These are phyloP conservation scores for Trichacis sp. DNA, from an alignment of 2,888 invertebrate genomes.

Conservation along the genomic window DNA sequence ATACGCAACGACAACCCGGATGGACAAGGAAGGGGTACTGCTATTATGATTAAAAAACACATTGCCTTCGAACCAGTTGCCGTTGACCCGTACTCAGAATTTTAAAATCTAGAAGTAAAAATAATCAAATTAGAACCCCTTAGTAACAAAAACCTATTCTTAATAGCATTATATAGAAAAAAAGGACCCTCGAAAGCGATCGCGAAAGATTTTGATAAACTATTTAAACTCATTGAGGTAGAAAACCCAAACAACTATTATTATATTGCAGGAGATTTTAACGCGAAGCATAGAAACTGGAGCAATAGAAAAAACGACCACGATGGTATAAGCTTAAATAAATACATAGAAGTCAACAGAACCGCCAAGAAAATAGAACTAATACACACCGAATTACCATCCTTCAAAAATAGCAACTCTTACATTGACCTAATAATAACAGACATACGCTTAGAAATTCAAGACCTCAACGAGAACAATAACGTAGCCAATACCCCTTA, in stretches of 20 bases:
- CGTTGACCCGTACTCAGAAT: too few species aligned
- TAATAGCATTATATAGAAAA: neutral
- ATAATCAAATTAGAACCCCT: constrained; percentile 25
- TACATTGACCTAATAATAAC: constrained; percentile 24
- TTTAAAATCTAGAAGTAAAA: constrained; percentile 21
- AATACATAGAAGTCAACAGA: constrained; percentile 16
- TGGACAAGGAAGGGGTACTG: constrained; percentile 36
- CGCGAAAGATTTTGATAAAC: constrained; percentile 13
- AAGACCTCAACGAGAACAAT: neutral
- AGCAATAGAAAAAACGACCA: constrained; percentile 15
- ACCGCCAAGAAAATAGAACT: constrained; percentile 10
- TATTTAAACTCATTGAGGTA: constrained; percentile 16
- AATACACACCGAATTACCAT: too few species aligned
- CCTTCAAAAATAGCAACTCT: constrained; percentile 18
- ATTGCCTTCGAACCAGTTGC: constrained; percentile 1
- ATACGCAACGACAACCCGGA: constrained; percentile 28
- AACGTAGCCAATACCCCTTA: constrained; percentile 15
- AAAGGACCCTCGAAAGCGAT: neutral
- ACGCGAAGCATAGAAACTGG: constrained; percentile 34
- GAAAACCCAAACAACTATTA: constrained; percentile 20
- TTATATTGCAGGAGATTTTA: constrained; percentile 33
- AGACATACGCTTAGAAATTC: constrained; percentile 18
- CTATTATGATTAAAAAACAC: constrained; percentile 30
- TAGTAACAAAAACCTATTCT: neutral
- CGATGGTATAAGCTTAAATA: constrained; percentile 1